Base-by-base conservation (phyloP, 2,888 invertebrate species). In the Agrochola macilenta region DNA sequence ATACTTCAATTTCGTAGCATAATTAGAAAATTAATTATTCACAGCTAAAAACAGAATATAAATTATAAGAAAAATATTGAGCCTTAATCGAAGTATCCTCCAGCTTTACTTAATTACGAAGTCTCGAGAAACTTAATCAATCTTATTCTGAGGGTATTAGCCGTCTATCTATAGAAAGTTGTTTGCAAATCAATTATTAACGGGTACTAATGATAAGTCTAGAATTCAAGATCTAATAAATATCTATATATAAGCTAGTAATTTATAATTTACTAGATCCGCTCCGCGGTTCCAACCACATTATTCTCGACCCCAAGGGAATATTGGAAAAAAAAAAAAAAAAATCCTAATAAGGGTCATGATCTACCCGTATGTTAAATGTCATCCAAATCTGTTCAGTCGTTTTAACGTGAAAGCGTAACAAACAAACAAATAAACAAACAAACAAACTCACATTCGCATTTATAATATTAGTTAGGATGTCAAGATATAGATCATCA, bases 121-220 rank as follows among this genome's bases (percentile, higher is more conserved):
- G 58, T 39, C 58, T 68, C 64, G 17, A 76, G 57, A 65, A 83
- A 83, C 64, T 54, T 76, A 74, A 65, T 69, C 57, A 82, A 74
- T 35, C 69, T 74, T 63, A 71, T 72, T 81, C 65, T 66, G n/a
- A 46, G 66, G 65, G 52, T 61, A 73, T 70, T 61, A 81, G 54
- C 30, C 11, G 26, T 65, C 63, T 39, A 20, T 65, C 63, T 39
- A 20, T 5, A 20, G 58, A 75, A 76, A 54, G 43, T 71, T 49
- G 35, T 72, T 72, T 58, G 0, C 70, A 46, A 84, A 78, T 84
- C 26, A 84, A 74, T 74, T 78, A 81, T 74, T 74, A 58, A 78
- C 26, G 68, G 14, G 35, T 60, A 69, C 46, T 57, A 46, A 74
- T 57, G 12, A 49, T 60, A 7, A 49, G 58, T 63, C 66, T 69